These are phyloP conservation scores for Buceros bicornis DNA, from an alignment of 2,797 vertebrate genomes.

Conservation along the genomic window DNA sequence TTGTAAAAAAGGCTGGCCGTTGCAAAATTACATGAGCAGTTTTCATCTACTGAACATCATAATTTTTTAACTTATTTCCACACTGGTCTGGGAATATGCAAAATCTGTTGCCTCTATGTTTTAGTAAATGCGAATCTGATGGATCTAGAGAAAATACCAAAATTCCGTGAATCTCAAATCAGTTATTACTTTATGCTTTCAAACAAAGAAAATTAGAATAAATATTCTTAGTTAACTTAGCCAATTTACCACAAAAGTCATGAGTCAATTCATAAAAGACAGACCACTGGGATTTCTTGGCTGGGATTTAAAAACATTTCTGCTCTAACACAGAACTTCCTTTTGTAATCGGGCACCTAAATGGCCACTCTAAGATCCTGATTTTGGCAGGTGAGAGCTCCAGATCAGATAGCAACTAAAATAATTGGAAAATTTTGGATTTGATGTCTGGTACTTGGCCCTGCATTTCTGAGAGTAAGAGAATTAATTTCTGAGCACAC, in stretches of 20 bases:
- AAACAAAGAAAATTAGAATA: not conserved
- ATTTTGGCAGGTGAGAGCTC: not conserved
- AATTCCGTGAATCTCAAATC: not conserved
- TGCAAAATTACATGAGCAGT: not conserved
- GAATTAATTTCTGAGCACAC: not conserved
- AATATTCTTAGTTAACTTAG: not conserved
- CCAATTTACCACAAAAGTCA: not conserved
- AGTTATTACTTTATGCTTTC: not conserved
- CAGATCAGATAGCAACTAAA: not conserved
- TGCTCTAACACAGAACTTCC: not conserved
- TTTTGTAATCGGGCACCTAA: not conserved
- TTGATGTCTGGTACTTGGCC: not conserved
- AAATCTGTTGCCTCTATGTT: not conserved
- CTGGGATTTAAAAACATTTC: not conserved
- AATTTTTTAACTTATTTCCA: not conserved
- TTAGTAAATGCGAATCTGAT: not conserved
- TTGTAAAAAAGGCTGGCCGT: not conserved
- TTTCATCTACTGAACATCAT: not conserved
- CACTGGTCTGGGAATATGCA: not conserved
- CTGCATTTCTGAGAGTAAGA: not conserved
- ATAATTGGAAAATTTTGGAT: not conserved
- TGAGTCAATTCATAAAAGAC: not conserved
- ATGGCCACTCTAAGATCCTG: not conserved
- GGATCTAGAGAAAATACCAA: not conserved
- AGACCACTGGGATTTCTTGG: not conserved